Evolutionary conservation across 2,888 invertebrate species (phyloP), one percentile per base, ranked within the genome.

Genomic region (Phragmatobia fuliginosa): DNA sequence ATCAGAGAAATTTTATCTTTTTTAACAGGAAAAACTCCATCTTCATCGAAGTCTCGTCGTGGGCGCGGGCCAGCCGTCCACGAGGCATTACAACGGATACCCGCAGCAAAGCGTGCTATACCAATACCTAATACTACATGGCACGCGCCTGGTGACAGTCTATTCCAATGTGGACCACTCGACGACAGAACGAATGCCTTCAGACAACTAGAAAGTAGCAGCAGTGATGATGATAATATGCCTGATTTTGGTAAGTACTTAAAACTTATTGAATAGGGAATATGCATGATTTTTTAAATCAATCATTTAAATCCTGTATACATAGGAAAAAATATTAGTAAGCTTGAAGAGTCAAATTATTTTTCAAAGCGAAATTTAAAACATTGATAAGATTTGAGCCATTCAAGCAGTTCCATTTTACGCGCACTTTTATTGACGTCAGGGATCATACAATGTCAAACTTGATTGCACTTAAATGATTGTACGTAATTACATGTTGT

Each of bases 31-130:
- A 92, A 91, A 82, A 78, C 87, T 61, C 76, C 86, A 32, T 79
- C 85, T 33, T 86, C 89, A 73, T 70, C 90, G 7, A 94, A 92
- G 77, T 78, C 88, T 16, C 89, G 91, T 2, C 90, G 92, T 14
- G 95, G 95, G 10, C 87, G 95, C 1, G 95, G 95, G 18, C 95
- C 95, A 0, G 92, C 95, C 16, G 89, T 95, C 36, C 96, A 96
- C 78, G 96, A 96, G 85, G 95, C 96, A 0, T 82, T 96, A 68
- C 96, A 96, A 82, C 95, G 96, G 95, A 96, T 96, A 96, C 91
- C 94, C 62, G 76, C 84, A 72, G 89, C 85, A 67, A 76, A 85
- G 11, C 88, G 86, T 16, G 93, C 90, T 1, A 69, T 92, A 41
- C 89, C 93, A 0, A 71, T 92, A 49, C 87, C 92, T 2, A 92